Percentiles rank a stretch among this genome's conserved stretches.
Evolutionary conservation across 2,888 invertebrate species (phyloP).

Genomic region (Julus scanicus): DNA sequence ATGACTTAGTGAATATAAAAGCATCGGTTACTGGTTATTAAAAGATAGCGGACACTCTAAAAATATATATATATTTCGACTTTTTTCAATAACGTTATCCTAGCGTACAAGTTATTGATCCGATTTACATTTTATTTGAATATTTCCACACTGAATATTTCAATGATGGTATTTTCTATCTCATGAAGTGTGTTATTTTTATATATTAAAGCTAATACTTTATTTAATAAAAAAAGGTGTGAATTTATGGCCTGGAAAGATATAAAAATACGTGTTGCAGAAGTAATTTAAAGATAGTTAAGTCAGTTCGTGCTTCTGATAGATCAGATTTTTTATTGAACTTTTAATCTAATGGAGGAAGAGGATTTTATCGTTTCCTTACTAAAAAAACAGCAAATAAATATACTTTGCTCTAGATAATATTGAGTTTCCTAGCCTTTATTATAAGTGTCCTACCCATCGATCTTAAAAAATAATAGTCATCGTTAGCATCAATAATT

Average conservation of each 20-base stretch:
- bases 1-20: no score
- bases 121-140: neutral
- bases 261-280: conserved; percentile 17
- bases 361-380: neutral
- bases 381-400: neutral
- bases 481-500: conserved; percentile 2
- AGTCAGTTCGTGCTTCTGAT: conserved; percentile 7
- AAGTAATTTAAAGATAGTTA: neutral
- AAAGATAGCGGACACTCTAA: no score
- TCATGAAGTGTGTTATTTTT: neutral
- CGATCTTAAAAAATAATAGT: neutral
- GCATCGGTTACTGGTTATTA: no score
- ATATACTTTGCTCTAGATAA: neutral
- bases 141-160: neutral
- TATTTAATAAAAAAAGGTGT: neutral
- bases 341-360: neutral
- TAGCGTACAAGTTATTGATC: neutral
- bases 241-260: conserved; percentile 7
- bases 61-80: no score
- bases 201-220: neutral
- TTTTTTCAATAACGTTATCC: neutral
- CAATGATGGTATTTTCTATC: neutral
- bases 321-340: conserved; percentile 6
- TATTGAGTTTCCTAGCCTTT: neutral
- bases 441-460: neutral